Conservation (phyloP, 2,113 vertebrate genomes). For the Struthidea cinerea region DNA sequence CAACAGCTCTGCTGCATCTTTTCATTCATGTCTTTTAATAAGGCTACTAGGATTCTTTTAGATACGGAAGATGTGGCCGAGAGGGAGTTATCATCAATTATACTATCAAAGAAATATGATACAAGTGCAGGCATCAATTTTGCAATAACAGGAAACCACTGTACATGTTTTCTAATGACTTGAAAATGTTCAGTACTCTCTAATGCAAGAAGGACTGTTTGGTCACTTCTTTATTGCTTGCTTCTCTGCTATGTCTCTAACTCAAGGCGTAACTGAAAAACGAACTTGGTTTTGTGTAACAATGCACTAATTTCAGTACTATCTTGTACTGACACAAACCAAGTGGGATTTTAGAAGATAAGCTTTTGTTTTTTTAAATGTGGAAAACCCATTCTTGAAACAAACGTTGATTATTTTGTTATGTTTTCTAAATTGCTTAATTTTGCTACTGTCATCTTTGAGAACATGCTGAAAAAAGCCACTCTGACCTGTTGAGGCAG, state of each 20-base stretch:
- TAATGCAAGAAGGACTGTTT: background rate
- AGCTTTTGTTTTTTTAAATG: background rate
- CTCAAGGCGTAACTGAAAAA: background rate
- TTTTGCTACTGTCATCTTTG: background rate
- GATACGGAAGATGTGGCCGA: background rate
- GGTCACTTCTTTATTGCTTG: background rate
- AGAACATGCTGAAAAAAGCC: background rate
- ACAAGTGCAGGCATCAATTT: background rate
- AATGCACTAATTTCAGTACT: background rate
- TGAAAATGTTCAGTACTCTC: background rate
- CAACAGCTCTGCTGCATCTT: background rate
- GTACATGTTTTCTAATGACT: background rate
- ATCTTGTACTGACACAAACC: background rate
- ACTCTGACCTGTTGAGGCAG: background rate
- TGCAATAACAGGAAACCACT: background rate
- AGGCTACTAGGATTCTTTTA: background rate
- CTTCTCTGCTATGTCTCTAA: background rate
- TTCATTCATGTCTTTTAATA: background rate
- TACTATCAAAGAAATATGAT: background rate
- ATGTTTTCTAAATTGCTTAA: background rate
- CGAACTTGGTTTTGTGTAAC: background rate
- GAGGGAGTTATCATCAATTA: background rate
- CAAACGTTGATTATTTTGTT: background rate
- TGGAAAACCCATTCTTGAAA: background rate
- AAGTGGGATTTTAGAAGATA: background rate